A percentile compares a stretch with the other conserved stretches of the same genome.
phyloP scores from a whole-genome alignment of 2,888 invertebrate species.

The Volucella zonaria region DNA sequence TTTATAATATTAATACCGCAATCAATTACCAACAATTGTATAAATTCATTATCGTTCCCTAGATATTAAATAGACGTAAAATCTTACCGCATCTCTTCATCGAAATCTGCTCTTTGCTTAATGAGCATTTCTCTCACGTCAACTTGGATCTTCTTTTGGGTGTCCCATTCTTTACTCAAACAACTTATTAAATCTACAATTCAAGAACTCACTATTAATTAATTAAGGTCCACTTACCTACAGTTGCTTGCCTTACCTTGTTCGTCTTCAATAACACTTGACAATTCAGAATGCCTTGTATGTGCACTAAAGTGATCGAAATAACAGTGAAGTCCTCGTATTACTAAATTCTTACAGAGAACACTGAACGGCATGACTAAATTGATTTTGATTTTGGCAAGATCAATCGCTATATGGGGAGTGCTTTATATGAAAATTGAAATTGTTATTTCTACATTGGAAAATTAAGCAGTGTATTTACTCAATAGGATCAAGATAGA shows the following conservation, averaged over 20 bases:
- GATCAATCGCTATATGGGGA: slow-evolving; percentile 75
- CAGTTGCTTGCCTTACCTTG: slow-evolving; percentile 29
- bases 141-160: slow-evolving; percentile 76
- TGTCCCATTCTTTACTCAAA: slow-evolving; percentile 77
- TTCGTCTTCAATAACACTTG: slow-evolving; percentile 28
- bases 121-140: slow-evolving; percentile 75
- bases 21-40: not conserved
- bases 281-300: slow-evolving; percentile 74
- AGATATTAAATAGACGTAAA: not conserved
- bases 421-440: slow-evolving; percentile 64
- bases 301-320: slow-evolving; percentile 78
- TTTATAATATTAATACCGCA: no score
- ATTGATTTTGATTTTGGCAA: slow-evolving; percentile 63
- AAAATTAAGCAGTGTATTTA: slow-evolving; percentile 64
- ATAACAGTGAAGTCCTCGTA: slow-evolving; percentile 77
- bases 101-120: slow-evolving; percentile 75
- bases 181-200: slow-evolving; percentile 75
- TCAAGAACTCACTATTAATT: slow-evolving; percentile 5
- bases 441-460: not conserved
- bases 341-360: slow-evolving; percentile 77
- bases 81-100: slow-evolving; percentile 75
- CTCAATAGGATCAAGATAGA: slow-evolving; percentile 76
- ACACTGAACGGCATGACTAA: slow-evolving; percentile 77
- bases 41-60: not conserved
- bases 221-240: not conserved